These are phyloP conservation scores for Taxidea taxus DNA, from an alignment of 2,113 vertebrate genomes.

Conservation along the genomic window DNA sequence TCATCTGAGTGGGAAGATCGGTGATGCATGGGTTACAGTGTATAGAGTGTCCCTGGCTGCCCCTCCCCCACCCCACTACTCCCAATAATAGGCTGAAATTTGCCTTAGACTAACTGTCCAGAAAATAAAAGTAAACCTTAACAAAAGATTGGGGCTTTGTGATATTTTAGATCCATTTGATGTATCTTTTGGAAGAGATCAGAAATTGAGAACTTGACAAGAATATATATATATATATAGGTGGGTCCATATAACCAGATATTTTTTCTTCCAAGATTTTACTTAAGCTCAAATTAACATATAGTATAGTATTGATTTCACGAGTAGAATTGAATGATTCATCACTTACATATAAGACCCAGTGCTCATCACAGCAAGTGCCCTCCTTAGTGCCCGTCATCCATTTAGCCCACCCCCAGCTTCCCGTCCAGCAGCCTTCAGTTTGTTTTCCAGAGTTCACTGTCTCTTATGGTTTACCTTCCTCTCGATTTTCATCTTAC, in stretches of 20 bases:
- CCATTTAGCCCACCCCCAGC: not conserved
- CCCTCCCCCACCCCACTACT: not conserved
- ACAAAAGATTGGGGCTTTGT: not conserved
- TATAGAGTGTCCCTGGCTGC: not conserved
- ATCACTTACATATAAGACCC: not conserved
- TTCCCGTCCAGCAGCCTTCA: not conserved
- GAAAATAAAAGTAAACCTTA: not conserved
- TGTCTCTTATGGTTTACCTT: not conserved
- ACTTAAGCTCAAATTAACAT: not conserved
- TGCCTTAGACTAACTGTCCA: not conserved
- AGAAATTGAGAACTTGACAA: not conserved
- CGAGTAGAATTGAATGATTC: not conserved
- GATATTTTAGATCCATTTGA: not conserved
- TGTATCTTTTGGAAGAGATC: not conserved
- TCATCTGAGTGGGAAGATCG: not conserved
- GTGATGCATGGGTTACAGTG: not conserved
- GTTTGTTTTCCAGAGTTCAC: not conserved
- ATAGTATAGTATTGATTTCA: not conserved
- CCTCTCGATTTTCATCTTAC: not conserved
- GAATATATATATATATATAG: not conserved
- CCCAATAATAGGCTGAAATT: not conserved
- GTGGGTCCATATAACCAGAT: not conserved
- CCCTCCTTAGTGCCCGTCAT: not conserved
- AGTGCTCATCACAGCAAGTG: not conserved
- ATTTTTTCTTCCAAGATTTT: not conserved